These are phyloP conservation scores for Yponomeuta cagnagella DNA, from an alignment of 2,888 invertebrate species.

Conservation along the genomic window DNA sequence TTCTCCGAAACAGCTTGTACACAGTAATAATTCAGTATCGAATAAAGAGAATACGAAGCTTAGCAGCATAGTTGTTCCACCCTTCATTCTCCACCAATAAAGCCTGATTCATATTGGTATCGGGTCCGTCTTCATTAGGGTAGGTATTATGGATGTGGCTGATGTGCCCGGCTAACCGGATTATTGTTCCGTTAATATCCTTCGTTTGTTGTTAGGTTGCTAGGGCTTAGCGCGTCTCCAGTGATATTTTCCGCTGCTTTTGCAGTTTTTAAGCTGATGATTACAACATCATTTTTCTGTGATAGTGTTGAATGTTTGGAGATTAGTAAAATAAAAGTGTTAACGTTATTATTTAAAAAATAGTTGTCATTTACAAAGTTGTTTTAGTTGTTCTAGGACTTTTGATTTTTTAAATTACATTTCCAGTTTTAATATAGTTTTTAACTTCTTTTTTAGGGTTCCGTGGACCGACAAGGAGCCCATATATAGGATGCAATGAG, in stretches of 20 bases:
- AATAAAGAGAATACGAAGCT: neutral
- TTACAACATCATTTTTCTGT: neutral
- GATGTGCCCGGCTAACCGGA: neutral
- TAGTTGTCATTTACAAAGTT: no score
- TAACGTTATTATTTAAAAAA: no score
- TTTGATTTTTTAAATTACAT: no score
- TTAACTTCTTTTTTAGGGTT: no score
- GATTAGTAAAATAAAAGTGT: no score
- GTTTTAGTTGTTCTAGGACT: no score
- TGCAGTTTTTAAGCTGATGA: neutral
- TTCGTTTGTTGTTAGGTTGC: neutral
- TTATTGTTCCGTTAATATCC: neutral
- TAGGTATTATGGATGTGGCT: neutral
- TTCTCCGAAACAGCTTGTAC: no score
- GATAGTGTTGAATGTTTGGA: no score
- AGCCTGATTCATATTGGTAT: neutral
- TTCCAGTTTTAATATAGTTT: no score
- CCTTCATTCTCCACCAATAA: neutral
- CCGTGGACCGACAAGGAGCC: no score
- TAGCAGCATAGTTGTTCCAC: neutral
- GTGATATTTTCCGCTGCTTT: neutral
- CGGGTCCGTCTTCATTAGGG: conserved; percentile 1
- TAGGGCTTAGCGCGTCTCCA: neutral
- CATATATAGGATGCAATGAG: no score
- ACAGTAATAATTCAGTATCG: neutral